Evolutionary conservation across 2,797 vertebrate species (phyloP), one percentile per base, ranked within the genome.

Genomic region (Artibeus jamaicensis): DNA sequence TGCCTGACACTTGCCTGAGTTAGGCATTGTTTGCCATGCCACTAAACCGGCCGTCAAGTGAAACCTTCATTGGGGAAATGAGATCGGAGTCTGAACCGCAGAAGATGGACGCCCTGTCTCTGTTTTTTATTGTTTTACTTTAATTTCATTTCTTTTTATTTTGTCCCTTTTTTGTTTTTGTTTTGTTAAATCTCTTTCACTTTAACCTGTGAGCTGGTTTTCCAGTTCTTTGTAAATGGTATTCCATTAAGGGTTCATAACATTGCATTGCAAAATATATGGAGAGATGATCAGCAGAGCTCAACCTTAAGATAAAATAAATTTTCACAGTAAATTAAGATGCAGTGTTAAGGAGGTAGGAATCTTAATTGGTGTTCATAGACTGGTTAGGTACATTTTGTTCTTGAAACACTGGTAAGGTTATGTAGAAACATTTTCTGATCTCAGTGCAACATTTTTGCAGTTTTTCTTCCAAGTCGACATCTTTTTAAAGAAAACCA

Each of bases 1-100:
- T 99, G 99, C 99, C 99, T 99, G 99, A 99, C 99, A 99, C 99
- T 99, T 99, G 99, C 99, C 99, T 99, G 99, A 99, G 99, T 99
- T 99, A 99, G 99, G 99, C 99, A 99, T 99, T 99, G 99, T 99
- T 99, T 99, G 99, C 99, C 99, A 99, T 99, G 99, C 99, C 99
- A 99, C 99, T 99, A 99, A 99, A 99, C 99, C 99, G 99, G 99
- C 99, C 99, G 99, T 98, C 99, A 99, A 99, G 99, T 99, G 99
- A 99, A 99, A 99, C 98, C 99, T 99, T 99, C 99, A 99, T 98
- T 99, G 99, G 99, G 99, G 99, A 99, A 99, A 99, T 99, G 99
- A 99, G 99, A 99, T 99, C 99, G 99, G 99, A 99, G 99, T 99
- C 99, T 99, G 99, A 99, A 99, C 99, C 97, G 99, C 99, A 99